A percentile compares a stretch with the other conserved stretches of the same genome.
Conservation (phyloP, 2,888 invertebrate species). For the Himalopsyche japonica region DNA sequence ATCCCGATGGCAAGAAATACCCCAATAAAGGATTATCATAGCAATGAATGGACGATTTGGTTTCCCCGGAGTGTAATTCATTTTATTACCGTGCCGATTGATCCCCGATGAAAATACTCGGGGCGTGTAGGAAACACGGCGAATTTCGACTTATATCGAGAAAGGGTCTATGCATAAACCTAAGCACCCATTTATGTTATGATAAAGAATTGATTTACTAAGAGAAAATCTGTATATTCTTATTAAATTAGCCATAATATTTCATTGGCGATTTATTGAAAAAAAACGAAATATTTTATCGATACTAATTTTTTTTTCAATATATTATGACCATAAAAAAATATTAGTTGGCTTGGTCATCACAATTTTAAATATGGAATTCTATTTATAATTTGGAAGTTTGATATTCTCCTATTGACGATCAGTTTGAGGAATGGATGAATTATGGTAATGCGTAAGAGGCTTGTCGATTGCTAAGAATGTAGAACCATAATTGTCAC, state of each 20-base stretch:
- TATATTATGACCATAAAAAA: too few species aligned
- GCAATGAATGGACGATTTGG: conserved; percentile 1
- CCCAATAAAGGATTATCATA: neutral
- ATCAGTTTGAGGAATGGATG: too few species aligned
- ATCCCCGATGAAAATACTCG: neutral
- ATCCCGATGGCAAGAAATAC: neutral
- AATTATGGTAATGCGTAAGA: too few species aligned
- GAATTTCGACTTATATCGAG: neutral
- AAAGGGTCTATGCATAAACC: neutral
- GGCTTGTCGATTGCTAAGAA: too few species aligned
- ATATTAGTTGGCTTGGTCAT: too few species aligned
- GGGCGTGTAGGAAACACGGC: neutral
- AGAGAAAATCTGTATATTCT: neutral
- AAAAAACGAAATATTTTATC: too few species aligned
- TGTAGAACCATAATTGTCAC: too few species aligned
- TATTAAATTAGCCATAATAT: neutral
- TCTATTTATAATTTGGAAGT: too few species aligned
- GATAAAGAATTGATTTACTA: neutral
- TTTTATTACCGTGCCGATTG: neutral
- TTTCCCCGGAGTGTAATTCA: neutral
- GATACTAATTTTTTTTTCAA: too few species aligned
- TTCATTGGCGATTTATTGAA: too few species aligned
- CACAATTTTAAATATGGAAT: too few species aligned
- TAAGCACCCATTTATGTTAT: neutral
- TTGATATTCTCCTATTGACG: too few species aligned